Evolutionary conservation across 2,113 vertebrate genomes (phyloP).

Genomic region (Cacatua alba): DNA sequence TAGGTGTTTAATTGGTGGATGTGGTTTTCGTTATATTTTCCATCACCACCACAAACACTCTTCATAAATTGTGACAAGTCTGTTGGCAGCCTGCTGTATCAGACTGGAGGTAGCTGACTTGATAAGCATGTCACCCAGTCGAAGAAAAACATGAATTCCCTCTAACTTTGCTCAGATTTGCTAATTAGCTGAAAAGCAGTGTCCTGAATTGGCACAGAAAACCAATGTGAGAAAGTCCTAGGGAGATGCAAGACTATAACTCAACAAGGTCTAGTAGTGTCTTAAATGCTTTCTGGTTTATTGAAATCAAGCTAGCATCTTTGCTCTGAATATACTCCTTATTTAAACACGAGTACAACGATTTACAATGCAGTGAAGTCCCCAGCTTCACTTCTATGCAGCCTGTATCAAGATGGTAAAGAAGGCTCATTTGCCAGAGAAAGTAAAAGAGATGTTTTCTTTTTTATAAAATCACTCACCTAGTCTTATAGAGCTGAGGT

Average conservation of each 20-base stretch:
- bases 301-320: slow-evolving; percentile 2
- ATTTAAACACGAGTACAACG: background rate
- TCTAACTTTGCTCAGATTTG: slow-evolving; percentile 39
- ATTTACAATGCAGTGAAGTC: background rate
- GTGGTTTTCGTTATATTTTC: slow-evolving; percentile 34
- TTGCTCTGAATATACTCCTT: background rate
- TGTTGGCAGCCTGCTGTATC: slow-evolving; percentile 40
- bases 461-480: background rate
- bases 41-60: slow-evolving; percentile 14
- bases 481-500: background rate
- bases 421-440: slow-evolving; percentile 20
- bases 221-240: background rate
- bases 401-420: background rate
- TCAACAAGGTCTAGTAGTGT: background rate
- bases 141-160: slow-evolving; percentile 27
- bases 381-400: background rate
- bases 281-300: background rate
- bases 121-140: slow-evolving; percentile 1
- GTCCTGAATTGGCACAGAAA: slow-evolving; percentile 8
- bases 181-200: slow-evolving; percentile 5
- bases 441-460: background rate
- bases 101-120: slow-evolving; percentile 34
- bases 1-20: slow-evolving; percentile 55
- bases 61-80: slow-evolving; percentile 40
- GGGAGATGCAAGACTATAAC: background rate